Evolutionary conservation across 1,140 invertebrate species (phyloP).

Genomic region (Aphelinus certus): DNA sequence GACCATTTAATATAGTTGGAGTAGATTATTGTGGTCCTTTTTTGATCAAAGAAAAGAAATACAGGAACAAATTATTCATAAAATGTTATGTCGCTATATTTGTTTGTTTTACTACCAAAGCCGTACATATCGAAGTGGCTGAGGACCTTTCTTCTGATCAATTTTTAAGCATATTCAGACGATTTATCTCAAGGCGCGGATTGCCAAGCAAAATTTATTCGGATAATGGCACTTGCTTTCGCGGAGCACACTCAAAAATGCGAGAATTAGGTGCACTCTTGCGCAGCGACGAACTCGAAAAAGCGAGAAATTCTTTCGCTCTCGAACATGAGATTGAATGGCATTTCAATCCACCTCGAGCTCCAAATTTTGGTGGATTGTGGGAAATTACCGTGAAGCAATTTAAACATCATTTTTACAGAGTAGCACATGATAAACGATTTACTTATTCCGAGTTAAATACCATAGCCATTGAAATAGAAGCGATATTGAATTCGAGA

Average conservation of each 20-base stretch:
- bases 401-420: constrained; percentile 11
- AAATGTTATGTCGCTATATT: not conserved
- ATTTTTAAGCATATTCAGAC: no score
- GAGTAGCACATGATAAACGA: not conserved
- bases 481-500: constrained; percentile 18
- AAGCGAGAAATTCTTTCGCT: no score
- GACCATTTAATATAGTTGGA: no score
- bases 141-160: no score
- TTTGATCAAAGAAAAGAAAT: constrained; percentile 1
- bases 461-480: not conserved
- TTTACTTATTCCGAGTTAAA: not conserved
- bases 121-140: not conserved
- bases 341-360: not conserved
- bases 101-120: not conserved
- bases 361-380: constrained; percentile 7
- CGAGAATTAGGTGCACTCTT: no score
- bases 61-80: not conserved
- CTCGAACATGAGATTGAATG: no score
- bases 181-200: no score
- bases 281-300: no score
- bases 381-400: not conserved
- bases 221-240: no score
- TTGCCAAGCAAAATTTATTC: no score
- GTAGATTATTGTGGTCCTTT: not conserved
- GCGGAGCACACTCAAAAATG: no score